These are phyloP conservation scores for Carettochelys insculpta DNA, from an alignment of 2,113 vertebrate genomes.

Conservation along the genomic window DNA sequence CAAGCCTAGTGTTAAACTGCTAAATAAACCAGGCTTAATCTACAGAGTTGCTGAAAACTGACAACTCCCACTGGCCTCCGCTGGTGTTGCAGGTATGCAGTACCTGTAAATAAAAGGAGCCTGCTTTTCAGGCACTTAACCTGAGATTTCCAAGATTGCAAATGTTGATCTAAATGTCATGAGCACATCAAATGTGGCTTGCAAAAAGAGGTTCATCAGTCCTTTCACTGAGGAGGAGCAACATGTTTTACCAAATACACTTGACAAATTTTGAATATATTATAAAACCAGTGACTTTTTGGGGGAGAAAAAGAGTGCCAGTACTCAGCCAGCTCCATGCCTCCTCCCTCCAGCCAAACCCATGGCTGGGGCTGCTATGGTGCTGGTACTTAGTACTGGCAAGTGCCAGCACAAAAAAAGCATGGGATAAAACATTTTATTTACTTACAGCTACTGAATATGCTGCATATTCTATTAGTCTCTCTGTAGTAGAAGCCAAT, in stretches of 20 bases:
- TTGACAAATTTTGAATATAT: neutral
- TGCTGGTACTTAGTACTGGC: too few relatives aligned
- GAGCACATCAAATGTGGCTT: neutral
- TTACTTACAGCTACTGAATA: neutral
- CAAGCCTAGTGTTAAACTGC: neutral
- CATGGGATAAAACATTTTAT: neutral
- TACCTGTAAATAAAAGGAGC: conserved; percentile 21
- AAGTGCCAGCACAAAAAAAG: too few relatives aligned
- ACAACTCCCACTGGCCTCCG: neutral
- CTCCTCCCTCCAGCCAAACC: too few relatives aligned
- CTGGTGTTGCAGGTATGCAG: neutral
- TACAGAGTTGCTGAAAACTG: neutral
- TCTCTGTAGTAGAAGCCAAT: neutral
- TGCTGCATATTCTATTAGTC: neutral
- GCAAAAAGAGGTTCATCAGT: neutral
- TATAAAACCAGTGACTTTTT: too few relatives aligned
- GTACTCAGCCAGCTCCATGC: too few relatives aligned
- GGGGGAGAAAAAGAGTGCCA: too few relatives aligned
- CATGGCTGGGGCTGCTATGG: too few relatives aligned
- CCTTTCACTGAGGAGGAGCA: neutral
- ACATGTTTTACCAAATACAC: neutral
- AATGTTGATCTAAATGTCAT: neutral
- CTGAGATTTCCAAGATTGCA: neutral
- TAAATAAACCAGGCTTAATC: neutral
- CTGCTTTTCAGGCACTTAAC: neutral